Evolutionary conservation across 2,888 invertebrate species (phyloP).

Genomic region (Cyrtodaria siliqua): DNA sequence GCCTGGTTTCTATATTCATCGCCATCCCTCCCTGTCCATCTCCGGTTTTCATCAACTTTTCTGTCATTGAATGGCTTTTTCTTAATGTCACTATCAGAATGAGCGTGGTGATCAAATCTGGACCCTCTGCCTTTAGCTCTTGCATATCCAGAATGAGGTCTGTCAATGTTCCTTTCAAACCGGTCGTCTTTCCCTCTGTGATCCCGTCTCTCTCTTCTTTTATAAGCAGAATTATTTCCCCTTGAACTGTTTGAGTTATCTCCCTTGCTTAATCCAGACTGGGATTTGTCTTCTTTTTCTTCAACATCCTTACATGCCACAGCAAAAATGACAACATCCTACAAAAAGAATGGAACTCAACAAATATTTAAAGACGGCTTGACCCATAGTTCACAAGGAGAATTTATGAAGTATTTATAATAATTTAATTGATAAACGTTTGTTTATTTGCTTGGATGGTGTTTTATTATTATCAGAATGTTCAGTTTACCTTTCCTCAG

Average conservation of each 20-base stretch:
- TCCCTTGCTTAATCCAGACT: conserved; percentile 1
- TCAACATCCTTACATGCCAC: conserved; percentile 12
- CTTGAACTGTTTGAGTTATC: background rate
- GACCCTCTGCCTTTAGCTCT: background rate
- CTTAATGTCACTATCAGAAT: background rate
- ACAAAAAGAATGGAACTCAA: background rate
- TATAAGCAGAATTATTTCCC: conserved; percentile 12
- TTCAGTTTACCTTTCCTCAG: too few relatives aligned
- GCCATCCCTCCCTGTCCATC: conserved; percentile 6
- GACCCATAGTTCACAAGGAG: background rate
- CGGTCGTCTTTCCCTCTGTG: background rate
- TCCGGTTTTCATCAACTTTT: background rate
- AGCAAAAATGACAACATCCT: conserved; percentile 29
- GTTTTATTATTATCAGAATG: too few relatives aligned
- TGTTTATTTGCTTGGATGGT: too few relatives aligned
- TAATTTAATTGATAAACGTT: too few relatives aligned
- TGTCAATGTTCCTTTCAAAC: background rate
- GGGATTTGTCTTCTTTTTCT: conserved; percentile 3
- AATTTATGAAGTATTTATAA: too few relatives aligned
- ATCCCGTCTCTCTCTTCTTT: conserved; percentile 12
- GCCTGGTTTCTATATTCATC: conserved; percentile 6
- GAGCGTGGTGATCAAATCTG: background rate
- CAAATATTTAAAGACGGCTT: background rate
- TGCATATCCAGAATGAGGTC: background rate
- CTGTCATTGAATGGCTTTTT: background rate